These are phyloP conservation scores for Trematomus loennbergii DNA, from an alignment of 2,113 vertebrate species.

Conservation along the genomic window DNA sequence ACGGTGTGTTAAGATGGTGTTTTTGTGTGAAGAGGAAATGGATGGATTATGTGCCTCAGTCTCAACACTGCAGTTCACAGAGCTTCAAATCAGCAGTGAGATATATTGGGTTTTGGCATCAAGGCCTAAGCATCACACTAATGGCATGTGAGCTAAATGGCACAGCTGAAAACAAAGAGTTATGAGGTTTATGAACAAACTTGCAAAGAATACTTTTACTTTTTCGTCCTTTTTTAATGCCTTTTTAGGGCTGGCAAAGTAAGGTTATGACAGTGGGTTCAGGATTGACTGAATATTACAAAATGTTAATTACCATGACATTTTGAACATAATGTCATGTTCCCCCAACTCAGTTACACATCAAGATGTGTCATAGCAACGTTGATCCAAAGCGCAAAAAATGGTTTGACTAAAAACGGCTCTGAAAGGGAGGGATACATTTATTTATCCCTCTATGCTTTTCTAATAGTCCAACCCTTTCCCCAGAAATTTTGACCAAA, in stretches of 20 bases:
- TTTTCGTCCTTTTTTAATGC: neutral
- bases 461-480: too few relatives aligned
- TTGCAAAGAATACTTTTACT: neutral
- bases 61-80: slow-evolving; percentile 20
- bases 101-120: slow-evolving; percentile 28
- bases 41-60: slow-evolving; percentile 39
- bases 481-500: too few relatives aligned
- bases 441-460: too few relatives aligned
- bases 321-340: neutral
- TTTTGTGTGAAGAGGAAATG: slow-evolving; percentile 26
- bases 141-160: slow-evolving; percentile 35
- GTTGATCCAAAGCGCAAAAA: too few relatives aligned
- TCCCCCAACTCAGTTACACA: neutral
- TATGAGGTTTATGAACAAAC: slow-evolving; percentile 27
- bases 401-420: too few relatives aligned
- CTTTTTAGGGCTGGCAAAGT: neutral
- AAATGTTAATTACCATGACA: neutral
- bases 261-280: neutral
- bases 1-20: slow-evolving; percentile 1
- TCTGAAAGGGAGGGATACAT: too few relatives aligned
- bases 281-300: neutral
- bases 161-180: slow-evolving; percentile 15
- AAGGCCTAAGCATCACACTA: slow-evolving; percentile 35
- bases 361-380: too few relatives aligned
- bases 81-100: slow-evolving; percentile 30